Evolutionary conservation across 2,888 invertebrate genomes (phyloP), one percentile per base, ranked within the genome.

Genomic region (Pyrrhia umbra): DNA sequence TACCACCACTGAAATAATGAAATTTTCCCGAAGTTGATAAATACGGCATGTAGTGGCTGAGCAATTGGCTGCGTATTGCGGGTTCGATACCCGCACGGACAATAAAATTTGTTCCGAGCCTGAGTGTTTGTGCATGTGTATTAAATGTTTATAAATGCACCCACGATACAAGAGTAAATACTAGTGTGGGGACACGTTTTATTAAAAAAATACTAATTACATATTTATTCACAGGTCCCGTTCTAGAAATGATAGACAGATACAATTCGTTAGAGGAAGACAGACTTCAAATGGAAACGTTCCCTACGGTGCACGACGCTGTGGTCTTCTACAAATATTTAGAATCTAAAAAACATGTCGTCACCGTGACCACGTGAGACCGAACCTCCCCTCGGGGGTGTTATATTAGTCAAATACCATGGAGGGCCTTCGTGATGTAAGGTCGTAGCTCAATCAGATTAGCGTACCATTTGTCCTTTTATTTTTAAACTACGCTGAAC

Each of bases 301-400:
- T 97, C 85, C 97, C 97, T 0, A 96, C 97, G 0, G 95, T 97
- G 0, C 96, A 97, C 84, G 97, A 97, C 85, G 97, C 97, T 0
- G 96, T 97, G 3, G 90, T 96, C 0, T 95, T 87, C 76, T 91
- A 89, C 85, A 89, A 89, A 61, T 82, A 90, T 34, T 56, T 85
- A 8, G 84, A 89, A 37, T 68, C 80, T 4, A 87, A 85, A 75
- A 84, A 81, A 63, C 82, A 85, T 2, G 77, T 79, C 0, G 64
- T 92, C 40, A 85, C 85, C 0, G 63, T 85, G 6, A 72, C 78
- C 0, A 80, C 85, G 40, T 87, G 86, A 87, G 59, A 21, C 40
- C 18, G 5, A 2, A 42, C 8, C 2, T 25, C 34, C 43, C 16
- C 10, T n/a, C n/a, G n/a, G 43, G 54, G 54, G 6, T 30, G n/a